Base-by-base conservation (phyloP, 2,113 vertebrate genomes). In the Pimephales promelas region DNA sequence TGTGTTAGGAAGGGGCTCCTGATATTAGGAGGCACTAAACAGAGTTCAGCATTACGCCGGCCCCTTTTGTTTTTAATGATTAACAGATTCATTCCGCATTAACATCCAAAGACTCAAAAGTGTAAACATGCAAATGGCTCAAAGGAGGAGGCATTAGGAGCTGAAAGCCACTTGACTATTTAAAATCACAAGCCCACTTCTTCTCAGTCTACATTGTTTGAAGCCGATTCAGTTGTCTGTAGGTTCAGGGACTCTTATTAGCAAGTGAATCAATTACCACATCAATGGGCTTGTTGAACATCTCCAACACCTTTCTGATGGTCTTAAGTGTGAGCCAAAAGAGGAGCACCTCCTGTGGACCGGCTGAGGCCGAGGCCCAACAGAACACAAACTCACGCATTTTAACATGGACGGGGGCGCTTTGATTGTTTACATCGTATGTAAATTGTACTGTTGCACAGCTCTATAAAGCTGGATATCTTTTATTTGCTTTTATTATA, bases 231-330 rank as follows among this genome's bases (percentile, higher is more conserved):
- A 81, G 82, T 85, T 68, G 76, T 84, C 74, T 84, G 72, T 86
- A 87, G 57, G 64, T 88, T 84, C 28, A 83, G 81, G 54, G 76
- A 87, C 89, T 83, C 73, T 88, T 88, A 87, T 91, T 73, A 87
- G 86, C 66, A 84, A 88, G 89, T 83, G 90, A 92, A 93, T 43
- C 71, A 79, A 92, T 87, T 93, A 90, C 85, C 87, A 92, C 85
- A 76, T 70, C 85, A 92, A 88, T 89, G 83, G 82, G 81, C 83
- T 72, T 79, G 86, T 76, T 90, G 83, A 90, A 85, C 88, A 87
- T 86, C 91, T 74, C 79, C 72, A 54, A 85, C 88, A 89, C 92
- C 92, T 87, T 88, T 92, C 22, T 84, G 87, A 81, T 86, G 84
- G 84, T 86, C 47, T 68, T 57, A 75, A 79, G 81, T 71, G 81